Conservation (phyloP, 2,113 vertebrate species). For the Ochotona princeps region DNA sequence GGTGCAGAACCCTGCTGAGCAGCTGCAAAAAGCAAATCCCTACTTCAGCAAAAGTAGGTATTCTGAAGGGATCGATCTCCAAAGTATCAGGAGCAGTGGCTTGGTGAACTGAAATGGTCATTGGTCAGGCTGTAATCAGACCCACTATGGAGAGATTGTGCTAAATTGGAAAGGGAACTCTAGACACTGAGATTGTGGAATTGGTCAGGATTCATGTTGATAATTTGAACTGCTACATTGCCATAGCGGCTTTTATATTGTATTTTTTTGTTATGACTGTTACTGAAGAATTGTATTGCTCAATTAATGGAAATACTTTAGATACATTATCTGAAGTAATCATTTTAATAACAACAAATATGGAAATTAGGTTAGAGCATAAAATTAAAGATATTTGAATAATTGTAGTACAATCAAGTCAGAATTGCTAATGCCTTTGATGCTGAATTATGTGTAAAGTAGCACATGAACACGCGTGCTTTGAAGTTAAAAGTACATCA, state of each 20-base stretch:
- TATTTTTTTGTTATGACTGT: conserved; percentile 72
- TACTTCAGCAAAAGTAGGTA: conserved; percentile 38
- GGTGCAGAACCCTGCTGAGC: conserved; percentile 42
- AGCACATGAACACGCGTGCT: conserved; percentile 81
- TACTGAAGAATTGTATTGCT: conserved; percentile 82
- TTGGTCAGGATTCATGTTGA: conserved; percentile 33
- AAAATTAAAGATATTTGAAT: conserved; percentile 88
- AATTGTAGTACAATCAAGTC: conserved; percentile 88
- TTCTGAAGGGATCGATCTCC: conserved; percentile 56
- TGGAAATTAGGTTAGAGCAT: conserved; percentile 84
- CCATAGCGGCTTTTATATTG: conserved; percentile 68
- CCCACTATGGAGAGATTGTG: neutral
- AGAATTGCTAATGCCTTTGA: conserved; percentile 86
- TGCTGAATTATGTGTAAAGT: conserved; percentile 82
- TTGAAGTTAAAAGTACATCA: conserved; percentile 81
- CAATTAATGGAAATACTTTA: conserved; percentile 83
- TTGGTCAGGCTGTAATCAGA: neutral
- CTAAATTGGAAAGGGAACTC: neutral
- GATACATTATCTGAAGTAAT: conserved; percentile 83
- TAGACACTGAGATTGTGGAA: neutral
- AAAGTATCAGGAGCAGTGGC: neutral
- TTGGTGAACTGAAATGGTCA: conserved; percentile 3
- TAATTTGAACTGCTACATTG: conserved; percentile 67
- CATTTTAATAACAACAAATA: conserved; percentile 82
- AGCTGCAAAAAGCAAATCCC: conserved; percentile 66